Percentiles rank a stretch among this genome's conserved stretches.
Conservation (phyloP, 2,113 vertebrate genomes). For the Rhea americana region DNA sequence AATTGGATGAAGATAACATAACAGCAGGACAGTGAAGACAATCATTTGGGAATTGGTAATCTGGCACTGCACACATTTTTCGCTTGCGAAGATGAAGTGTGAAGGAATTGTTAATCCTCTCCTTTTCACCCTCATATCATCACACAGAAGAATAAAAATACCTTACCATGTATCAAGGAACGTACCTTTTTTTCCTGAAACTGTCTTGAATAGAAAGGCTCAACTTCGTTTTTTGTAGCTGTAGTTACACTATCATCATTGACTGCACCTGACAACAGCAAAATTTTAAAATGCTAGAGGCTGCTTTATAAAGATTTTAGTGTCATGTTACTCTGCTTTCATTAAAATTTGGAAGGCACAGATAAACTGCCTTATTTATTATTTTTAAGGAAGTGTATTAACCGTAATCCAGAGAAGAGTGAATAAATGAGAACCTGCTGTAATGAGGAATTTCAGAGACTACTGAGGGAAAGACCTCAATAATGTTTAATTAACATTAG, state of each 20-base stretch:
- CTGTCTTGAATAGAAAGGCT: background rate
- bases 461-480: background rate
- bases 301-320: background rate
- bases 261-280: background rate
- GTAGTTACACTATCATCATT: background rate
- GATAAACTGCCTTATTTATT: background rate
- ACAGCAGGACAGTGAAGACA: slow-evolving; percentile 42
- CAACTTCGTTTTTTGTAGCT: background rate
- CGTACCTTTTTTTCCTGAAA: slow-evolving; percentile 12
- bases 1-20: slow-evolving; percentile 57
- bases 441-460: background rate
- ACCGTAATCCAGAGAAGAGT: background rate
- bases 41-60: slow-evolving; percentile 37
- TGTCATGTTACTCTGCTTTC: background rate
- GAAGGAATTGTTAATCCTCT: slow-evolving; percentile 12
- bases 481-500: background rate
- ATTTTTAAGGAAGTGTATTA: background rate
- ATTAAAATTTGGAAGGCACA: background rate
- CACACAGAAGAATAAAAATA: background rate
- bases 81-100: background rate
- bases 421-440: background rate
- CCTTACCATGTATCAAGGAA: background rate
- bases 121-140: background rate
- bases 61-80: background rate
- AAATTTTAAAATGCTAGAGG: background rate